phyloP scores from a whole-genome alignment of 2,888 invertebrate species.

The Scaeva pyrastri region DNA sequence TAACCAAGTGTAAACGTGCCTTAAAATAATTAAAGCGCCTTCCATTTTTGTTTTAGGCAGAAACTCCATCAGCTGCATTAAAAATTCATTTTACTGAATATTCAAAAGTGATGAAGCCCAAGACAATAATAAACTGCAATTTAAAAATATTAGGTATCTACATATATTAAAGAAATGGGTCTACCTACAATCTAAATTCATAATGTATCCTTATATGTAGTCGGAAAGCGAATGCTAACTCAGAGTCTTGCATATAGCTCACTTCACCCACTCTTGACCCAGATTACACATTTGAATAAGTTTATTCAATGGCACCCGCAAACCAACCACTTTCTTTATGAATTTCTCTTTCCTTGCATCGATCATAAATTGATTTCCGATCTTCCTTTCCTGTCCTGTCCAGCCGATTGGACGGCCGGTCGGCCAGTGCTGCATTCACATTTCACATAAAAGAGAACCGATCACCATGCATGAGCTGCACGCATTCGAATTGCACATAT shows the following conservation, averaged over 20 bases:
- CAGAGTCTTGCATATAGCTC: background rate
- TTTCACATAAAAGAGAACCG: constrained; percentile 55
- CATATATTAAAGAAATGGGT: too few relatives aligned
- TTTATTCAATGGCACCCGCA: constrained; percentile 35
- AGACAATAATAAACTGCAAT: too few relatives aligned
- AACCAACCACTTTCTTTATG: constrained; percentile 39
- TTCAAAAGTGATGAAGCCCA: too few relatives aligned
- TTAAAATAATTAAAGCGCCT: too few relatives aligned
- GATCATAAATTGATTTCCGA: constrained; percentile 42
- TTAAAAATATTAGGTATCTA: too few relatives aligned
- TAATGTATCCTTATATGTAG: too few relatives aligned
- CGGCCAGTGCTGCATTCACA: background rate
- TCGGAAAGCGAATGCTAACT: background rate
- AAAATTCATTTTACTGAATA: too few relatives aligned
- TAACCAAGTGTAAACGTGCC: too few relatives aligned
- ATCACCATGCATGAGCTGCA: constrained; percentile 24
- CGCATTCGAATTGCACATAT: constrained; percentile 30
- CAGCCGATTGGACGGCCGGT: too few relatives aligned
- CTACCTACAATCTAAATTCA: too few relatives aligned
- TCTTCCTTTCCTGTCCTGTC: background rate
- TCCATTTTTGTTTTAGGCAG: too few relatives aligned
- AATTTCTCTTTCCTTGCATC: constrained; percentile 48
- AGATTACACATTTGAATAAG: constrained; percentile 1
- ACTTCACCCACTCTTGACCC: constrained; percentile 47
- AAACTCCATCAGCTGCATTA: too few relatives aligned